A percentile compares a stretch with the other conserved stretches of the same genome.
phyloP scores from a whole-genome alignment of 1,140 invertebrate species.

The Dendroctonus valens region DNA sequence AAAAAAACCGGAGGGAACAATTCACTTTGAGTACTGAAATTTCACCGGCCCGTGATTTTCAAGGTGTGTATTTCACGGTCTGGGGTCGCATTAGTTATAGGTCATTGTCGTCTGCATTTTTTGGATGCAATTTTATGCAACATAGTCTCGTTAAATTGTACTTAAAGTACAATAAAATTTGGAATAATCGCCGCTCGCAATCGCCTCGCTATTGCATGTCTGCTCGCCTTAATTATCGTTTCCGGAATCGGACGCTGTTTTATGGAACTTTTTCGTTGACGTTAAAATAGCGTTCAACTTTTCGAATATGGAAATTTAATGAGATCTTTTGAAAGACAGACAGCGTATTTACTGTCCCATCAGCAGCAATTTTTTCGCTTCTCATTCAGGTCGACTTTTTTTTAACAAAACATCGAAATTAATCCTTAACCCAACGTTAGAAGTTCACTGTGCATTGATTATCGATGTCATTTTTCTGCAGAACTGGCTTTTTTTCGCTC shows the following conservation, averaged over 20 bases:
- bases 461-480: too few species aligned
- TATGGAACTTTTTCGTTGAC: slow-evolving; percentile 3
- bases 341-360: too few species aligned
- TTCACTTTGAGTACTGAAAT: neutral
- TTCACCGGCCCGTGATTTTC: slow-evolving; percentile 19
- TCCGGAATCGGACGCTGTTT: slow-evolving; percentile 18
- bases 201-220: slow-evolving; percentile 40
- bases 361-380: too few species aligned
- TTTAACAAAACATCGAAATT: too few species aligned
- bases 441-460: too few species aligned
- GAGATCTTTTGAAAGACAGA: too few species aligned
- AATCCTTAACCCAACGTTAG: too few species aligned
- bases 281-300: neutral
- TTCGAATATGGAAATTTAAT: neutral
- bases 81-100: slow-evolving; percentile 40
- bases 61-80: slow-evolving; percentile 42
- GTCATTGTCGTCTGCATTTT: slow-evolving; percentile 43
- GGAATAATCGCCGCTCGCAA: slow-evolving; percentile 40
- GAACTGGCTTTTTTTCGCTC: too few species aligned
- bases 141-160: slow-evolving; percentile 44
- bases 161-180: slow-evolving; percentile 44
- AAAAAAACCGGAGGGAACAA: neutral
- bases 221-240: slow-evolving; percentile 29
- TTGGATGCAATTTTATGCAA: slow-evolving; percentile 46
- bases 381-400: too few species aligned